Evolutionary conservation across 2,888 invertebrate species (phyloP), one percentile per base, ranked within the genome.

Genomic region (Griposia aprilina): DNA sequence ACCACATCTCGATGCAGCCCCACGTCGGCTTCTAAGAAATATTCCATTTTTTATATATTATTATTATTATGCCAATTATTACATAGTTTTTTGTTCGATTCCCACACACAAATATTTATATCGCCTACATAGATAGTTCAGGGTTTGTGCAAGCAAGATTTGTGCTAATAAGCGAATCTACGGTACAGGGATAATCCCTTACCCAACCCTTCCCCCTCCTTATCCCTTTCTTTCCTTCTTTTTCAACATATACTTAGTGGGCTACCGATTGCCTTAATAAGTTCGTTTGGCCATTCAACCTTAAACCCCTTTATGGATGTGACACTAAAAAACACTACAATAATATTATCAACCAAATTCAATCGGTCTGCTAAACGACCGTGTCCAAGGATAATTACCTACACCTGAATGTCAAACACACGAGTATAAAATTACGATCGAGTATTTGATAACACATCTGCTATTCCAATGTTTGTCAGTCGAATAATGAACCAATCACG

Each of bases 401-500:
- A 60, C 36, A 69, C 30, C 3, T 48, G 69, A 80, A 80, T 69
- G 36, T 41, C 70, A 71, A 74, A 74, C 70, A 77, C 68, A 71
- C 62, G 36, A 26, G 10, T 82, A 78, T 82, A 63, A 59, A 71
- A 76, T 80, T 66, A 70, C 68, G 57, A 76, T 83, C 26, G 68
- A 36, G 15, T 26, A 72, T 67, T 41, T 30, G 69, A 76, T 80
- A 80, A 73, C 80, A 75, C 68, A 80, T 62, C 73, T 68, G 62
- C 55, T 57, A 57, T 72, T 74, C n/a, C 11, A 20, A 71, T 69
- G 52, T 73, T 81, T n/a, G 75, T 55, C 55, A 17, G 26, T 74
- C 59, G 65, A 75, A 50, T 78, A 85, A 80, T 86, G 55, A 76
- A 75, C 63, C 77, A 82, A 45, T 72, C 66, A 74, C 82, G 75